Conservation (phyloP, 2,797 vertebrate species). For the Coranthus polyacanthus region DNA sequence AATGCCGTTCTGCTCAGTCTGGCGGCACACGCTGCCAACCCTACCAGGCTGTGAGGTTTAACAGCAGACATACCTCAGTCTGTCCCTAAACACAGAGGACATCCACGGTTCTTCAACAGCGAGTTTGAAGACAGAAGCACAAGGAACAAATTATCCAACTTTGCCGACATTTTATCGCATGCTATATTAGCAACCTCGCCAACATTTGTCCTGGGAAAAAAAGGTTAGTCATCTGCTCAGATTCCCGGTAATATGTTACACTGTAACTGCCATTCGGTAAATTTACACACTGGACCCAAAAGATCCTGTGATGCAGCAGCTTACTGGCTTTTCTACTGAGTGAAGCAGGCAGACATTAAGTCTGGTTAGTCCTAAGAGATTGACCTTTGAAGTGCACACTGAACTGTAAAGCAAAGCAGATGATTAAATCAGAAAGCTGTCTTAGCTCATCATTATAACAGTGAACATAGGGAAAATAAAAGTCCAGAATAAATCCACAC, state of each 20-base stretch:
- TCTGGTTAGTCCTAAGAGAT: slow-evolving; percentile 63
- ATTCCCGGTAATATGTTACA: slow-evolving; percentile 1
- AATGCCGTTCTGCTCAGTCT: slow-evolving; percentile 51
- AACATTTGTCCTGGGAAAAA: not conserved
- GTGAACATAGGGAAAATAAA: slow-evolving; percentile 47
- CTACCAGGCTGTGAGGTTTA: slow-evolving; percentile 40
- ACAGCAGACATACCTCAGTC: slow-evolving; percentile 30
- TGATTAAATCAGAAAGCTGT: slow-evolving; percentile 79
- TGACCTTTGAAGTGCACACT: slow-evolving; percentile 77
- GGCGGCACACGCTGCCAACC: slow-evolving; percentile 41
- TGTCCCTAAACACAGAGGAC: slow-evolving; percentile 21
- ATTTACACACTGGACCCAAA: slow-evolving; percentile 13
- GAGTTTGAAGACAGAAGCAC: slow-evolving; percentile 3
- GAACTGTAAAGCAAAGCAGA: slow-evolving; percentile 75
- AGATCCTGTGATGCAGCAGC: slow-evolving; percentile 26
- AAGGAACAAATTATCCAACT: slow-evolving; percentile 8
- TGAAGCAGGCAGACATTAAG: slow-evolving; percentile 56
- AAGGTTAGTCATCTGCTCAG: not conserved
- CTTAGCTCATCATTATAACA: slow-evolving; percentile 68
- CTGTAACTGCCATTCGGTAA: slow-evolving; percentile 21
- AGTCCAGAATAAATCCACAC: slow-evolving; percentile 40
- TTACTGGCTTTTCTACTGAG: slow-evolving; percentile 46
- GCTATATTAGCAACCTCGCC: not conserved
- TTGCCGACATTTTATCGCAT: not conserved
- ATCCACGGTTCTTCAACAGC: slow-evolving; percentile 23